Conservation (phyloP, 2,797 vertebrate species). For the Epinephelus malabaricus region DNA sequence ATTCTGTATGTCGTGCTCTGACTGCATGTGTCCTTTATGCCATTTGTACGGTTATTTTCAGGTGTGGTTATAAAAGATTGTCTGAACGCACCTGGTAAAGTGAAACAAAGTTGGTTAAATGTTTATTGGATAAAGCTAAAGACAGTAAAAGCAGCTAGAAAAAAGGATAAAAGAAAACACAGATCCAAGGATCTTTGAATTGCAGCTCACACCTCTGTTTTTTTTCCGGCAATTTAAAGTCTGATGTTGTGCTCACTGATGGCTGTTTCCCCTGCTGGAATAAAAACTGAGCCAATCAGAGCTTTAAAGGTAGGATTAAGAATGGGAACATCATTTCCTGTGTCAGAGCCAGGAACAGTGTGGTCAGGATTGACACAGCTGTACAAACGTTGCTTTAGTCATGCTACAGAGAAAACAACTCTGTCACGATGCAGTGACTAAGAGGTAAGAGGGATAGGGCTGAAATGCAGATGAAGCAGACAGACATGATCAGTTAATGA, state of each 20-base stretch:
- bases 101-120: background rate
- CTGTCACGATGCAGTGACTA: no score
- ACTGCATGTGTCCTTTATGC: background rate
- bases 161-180: background rate
- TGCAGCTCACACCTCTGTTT: background rate
- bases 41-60: background rate
- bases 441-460: no score
- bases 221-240: background rate
- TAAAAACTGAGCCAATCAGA: background rate
- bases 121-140: no score
- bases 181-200: background rate
- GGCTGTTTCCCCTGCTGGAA: background rate
- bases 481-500: no score
- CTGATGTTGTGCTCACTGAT: background rate
- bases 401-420: no score
- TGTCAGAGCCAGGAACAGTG: no score
- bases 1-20: background rate
- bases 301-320: background rate
- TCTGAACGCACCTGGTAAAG: background rate
- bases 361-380: no score
- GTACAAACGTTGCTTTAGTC: no score
- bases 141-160: background rate
- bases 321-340: no score
- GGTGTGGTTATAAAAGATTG: no score
- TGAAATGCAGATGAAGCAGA: no score